Evolutionary conservation across 2,888 invertebrate species (phyloP).

Genomic region (Anaspis maculata): DNA sequence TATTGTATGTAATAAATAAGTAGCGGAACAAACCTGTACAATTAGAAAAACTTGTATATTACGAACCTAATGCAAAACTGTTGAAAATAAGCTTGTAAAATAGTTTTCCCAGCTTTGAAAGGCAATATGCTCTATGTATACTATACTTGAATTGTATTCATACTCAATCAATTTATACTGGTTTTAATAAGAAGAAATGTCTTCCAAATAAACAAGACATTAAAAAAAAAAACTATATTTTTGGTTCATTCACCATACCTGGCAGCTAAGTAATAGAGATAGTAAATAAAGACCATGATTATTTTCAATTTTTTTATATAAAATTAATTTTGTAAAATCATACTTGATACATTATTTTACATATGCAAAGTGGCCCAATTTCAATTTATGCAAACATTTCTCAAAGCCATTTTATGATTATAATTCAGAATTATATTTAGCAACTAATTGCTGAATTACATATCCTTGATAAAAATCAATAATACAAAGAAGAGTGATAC

Average conservation of each 20-base stretch:
- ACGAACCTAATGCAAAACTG: slow-evolving; percentile 14
- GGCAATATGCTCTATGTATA: slow-evolving; percentile 31
- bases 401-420: too few species aligned
- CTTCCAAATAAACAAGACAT: slow-evolving; percentile 44
- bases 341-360: too few species aligned
- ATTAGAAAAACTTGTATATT: slow-evolving; percentile 11
- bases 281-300: too few species aligned
- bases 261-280: too few species aligned
- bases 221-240: slow-evolving; percentile 21
- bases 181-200: slow-evolving; percentile 42
- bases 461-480: too few species aligned
- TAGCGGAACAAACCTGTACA: slow-evolving; percentile 8
- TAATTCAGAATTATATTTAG: too few species aligned
- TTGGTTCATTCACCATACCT: slow-evolving; percentile 7
- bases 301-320: too few species aligned
- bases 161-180: slow-evolving; percentile 43
- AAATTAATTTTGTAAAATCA: too few species aligned
- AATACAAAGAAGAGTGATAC: too few species aligned
- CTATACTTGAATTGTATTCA: slow-evolving; percentile 36
- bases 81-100: slow-evolving; percentile 28
- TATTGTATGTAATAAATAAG: slow-evolving; percentile 8
- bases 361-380: too few species aligned
- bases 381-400: too few species aligned
- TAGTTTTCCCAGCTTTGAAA: slow-evolving; percentile 21
- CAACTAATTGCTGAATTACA: too few species aligned